Conservation (phyloP, 2,888 invertebrate genomes). For the Epistrophella euchroma region DNA sequence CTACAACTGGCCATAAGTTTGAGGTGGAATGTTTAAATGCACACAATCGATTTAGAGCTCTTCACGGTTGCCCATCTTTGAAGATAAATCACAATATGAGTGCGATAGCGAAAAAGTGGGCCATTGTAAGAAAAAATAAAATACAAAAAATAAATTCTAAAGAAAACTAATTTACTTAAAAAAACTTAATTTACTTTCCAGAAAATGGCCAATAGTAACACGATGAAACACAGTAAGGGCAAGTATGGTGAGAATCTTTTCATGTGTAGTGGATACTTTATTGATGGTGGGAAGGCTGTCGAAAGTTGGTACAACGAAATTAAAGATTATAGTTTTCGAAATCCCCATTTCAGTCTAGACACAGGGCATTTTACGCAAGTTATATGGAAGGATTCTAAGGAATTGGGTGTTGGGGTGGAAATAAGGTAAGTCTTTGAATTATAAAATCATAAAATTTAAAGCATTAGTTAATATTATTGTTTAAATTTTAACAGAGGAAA, state of each 20-base stretch:
- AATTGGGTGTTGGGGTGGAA: slow-evolving; percentile 90
- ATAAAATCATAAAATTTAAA: not conserved
- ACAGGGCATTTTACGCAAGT: slow-evolving; percentile 95
- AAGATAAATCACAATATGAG: slow-evolving; percentile 87
- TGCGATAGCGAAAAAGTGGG: slow-evolving; percentile 90
- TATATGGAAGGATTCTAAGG: slow-evolving; percentile 91
- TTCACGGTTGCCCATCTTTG: slow-evolving; percentile 89
- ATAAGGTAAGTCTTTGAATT: slow-evolving; percentile 11
- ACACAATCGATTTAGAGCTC: slow-evolving; percentile 89
- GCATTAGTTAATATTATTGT: not conserved
- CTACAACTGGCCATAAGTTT: slow-evolving; percentile 50
- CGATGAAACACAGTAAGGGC: slow-evolving; percentile 89
- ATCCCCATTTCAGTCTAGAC: slow-evolving; percentile 86
- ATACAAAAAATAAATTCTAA: not conserved
- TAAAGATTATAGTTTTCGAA: slow-evolving; percentile 87
- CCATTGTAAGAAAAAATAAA: slow-evolving; percentile 84
- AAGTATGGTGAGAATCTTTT: slow-evolving; percentile 94
- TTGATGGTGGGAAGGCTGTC: slow-evolving; percentile 89
- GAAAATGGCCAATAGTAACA: slow-evolving; percentile 83
- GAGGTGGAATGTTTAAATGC: slow-evolving; percentile 76
- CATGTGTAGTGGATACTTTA: slow-evolving; percentile 88
- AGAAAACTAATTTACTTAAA: not conserved
- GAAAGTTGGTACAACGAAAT: slow-evolving; percentile 93
- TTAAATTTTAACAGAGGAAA: slow-evolving; percentile 84
- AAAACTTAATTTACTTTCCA: slow-evolving; percentile 50